phyloP scores from a whole-genome alignment of 2,888 invertebrate species.

The Drosophila nigritarsus region DNA sequence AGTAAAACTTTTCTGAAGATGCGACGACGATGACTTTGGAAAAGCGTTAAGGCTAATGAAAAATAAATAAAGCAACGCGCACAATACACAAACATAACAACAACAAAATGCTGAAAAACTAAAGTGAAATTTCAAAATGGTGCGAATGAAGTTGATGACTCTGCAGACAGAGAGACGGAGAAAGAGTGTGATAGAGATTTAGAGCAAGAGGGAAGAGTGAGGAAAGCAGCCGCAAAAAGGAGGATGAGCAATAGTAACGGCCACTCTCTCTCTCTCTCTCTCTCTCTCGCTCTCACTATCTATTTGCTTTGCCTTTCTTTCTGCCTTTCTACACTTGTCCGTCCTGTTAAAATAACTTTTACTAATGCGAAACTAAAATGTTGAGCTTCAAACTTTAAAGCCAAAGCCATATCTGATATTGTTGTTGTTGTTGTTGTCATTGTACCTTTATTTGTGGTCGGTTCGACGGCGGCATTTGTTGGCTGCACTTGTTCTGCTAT shows the following conservation, averaged over 20 bases:
- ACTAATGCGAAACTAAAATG: slow-evolving; percentile 61
- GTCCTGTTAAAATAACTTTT: slow-evolving; percentile 63
- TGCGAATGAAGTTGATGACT: slow-evolving; percentile 58
- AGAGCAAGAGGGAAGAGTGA: background rate
- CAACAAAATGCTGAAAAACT: slow-evolving; percentile 62
- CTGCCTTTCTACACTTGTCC: slow-evolving; percentile 26
- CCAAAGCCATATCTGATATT: slow-evolving; percentile 23
- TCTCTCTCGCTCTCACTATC: slow-evolving; percentile 4
- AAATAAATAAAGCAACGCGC: slow-evolving; percentile 64
- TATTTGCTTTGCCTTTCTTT: slow-evolving; percentile 23
- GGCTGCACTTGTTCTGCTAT: slow-evolving; percentile 65
- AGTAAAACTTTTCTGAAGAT: slow-evolving; percentile 73
- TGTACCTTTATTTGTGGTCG: slow-evolving; percentile 62
- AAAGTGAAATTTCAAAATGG: slow-evolving; percentile 72
- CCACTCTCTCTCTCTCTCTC: background rate
- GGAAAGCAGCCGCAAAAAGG: slow-evolving; percentile 11
- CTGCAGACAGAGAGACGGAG: slow-evolving; percentile 15
- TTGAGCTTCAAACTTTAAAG: slow-evolving; percentile 31
- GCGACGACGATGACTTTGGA: slow-evolving; percentile 70
- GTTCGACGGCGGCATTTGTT: slow-evolving; percentile 36
- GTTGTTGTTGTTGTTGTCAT: slow-evolving; percentile 29
- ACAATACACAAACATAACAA: slow-evolving; percentile 7
- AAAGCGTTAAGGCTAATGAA: slow-evolving; percentile 76
- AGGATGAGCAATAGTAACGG: slow-evolving; percentile 36
- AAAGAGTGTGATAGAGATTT: background rate